A percentile compares a stretch with the other conserved stretches of the same genome.
These are phyloP conservation scores for Tetragonisca angustula DNA, from an alignment of 2,888 invertebrate genomes.

Conservation along the genomic window DNA sequence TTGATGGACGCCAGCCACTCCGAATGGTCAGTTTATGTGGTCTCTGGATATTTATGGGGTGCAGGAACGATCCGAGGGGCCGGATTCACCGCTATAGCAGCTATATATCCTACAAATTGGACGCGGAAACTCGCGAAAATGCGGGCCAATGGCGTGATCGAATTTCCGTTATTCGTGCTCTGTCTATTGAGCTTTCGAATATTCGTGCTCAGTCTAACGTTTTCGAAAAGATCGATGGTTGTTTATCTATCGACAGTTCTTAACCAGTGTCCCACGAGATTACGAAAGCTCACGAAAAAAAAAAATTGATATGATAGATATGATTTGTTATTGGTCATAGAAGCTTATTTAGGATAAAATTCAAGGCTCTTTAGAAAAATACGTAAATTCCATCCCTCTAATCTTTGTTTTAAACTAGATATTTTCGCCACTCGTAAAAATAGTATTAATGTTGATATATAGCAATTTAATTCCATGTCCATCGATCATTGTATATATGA, in stretches of 20 bases:
- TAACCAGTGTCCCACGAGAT: too few relatives aligned
- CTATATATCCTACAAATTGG: constrained; percentile 76
- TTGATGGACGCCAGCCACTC: constrained; percentile 58
- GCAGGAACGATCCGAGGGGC: constrained; percentile 43
- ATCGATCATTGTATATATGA: too few relatives aligned
- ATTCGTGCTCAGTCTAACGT: constrained; percentile 26
- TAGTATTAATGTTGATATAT: too few relatives aligned
- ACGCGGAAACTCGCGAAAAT: constrained; percentile 71
- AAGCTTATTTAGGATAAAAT: too few relatives aligned
- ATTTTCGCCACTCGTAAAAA: too few relatives aligned
- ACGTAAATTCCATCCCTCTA: too few relatives aligned
- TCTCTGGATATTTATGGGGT: constrained; percentile 73
- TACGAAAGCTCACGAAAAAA: too few relatives aligned
- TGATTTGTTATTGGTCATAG: too few relatives aligned
- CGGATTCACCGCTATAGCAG: constrained; percentile 13
- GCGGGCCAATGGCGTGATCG: constrained; percentile 71
- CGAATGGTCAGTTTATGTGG: constrained; percentile 75
- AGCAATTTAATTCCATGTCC: too few relatives aligned
- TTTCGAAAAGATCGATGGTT: constrained; percentile 9
- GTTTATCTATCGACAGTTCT: background rate
- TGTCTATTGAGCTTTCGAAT: constrained; percentile 39
- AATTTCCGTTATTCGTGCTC: constrained; percentile 64
- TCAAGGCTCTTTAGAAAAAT: too few relatives aligned
- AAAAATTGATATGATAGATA: too few relatives aligned
- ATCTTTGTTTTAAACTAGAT: too few relatives aligned